Evolutionary conservation across 2,888 invertebrate genomes (phyloP).

Genomic region (Lordiphosa andalusiaca): DNA sequence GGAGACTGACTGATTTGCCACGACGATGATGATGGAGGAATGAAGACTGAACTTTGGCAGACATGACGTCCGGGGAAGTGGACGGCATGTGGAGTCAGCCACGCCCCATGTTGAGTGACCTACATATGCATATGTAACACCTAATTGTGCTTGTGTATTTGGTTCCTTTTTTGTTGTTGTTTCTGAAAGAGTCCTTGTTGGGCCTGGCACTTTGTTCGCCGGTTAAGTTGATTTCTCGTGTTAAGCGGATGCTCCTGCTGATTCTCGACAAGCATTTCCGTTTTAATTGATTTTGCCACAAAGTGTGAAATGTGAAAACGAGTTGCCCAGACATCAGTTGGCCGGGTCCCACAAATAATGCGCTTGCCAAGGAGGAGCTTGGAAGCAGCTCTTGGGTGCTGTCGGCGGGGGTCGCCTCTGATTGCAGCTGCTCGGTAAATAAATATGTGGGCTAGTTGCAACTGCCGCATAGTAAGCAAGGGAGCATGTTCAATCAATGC

Average conservation of each 20-base stretch:
- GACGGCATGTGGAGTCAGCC: constrained; percentile 57
- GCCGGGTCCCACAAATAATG: constrained; percentile 38
- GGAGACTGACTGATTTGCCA: constrained; percentile 21
- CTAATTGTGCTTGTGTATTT: constrained; percentile 17
- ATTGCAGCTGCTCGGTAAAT: too few species aligned
- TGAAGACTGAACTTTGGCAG: constrained; percentile 34
- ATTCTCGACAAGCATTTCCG: constrained; percentile 67
- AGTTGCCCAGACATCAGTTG: constrained; percentile 27
- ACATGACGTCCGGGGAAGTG: constrained; percentile 43
- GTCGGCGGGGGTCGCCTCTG: too few species aligned
- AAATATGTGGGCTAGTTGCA: too few species aligned
- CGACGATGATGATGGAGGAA: constrained; percentile 22
- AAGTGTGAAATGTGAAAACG: constrained; percentile 72
- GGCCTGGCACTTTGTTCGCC: constrained; percentile 53
- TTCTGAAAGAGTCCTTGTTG: constrained; percentile 2
- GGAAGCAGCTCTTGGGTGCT: too few species aligned
- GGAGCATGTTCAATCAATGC: constrained; percentile 1
- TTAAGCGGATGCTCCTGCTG: constrained; percentile 53
- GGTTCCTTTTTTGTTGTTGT: constrained; percentile 8
- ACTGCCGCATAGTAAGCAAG: not conserved
- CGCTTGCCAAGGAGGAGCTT: constrained; percentile 16
- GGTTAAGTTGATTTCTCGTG: constrained; percentile 65
- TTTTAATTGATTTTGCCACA: constrained; percentile 76
- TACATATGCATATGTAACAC: constrained; percentile 44
- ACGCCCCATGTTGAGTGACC: constrained; percentile 39